phyloP scores from a whole-genome alignment of 2,797 vertebrate species.

The Sebastes itinus region DNA sequence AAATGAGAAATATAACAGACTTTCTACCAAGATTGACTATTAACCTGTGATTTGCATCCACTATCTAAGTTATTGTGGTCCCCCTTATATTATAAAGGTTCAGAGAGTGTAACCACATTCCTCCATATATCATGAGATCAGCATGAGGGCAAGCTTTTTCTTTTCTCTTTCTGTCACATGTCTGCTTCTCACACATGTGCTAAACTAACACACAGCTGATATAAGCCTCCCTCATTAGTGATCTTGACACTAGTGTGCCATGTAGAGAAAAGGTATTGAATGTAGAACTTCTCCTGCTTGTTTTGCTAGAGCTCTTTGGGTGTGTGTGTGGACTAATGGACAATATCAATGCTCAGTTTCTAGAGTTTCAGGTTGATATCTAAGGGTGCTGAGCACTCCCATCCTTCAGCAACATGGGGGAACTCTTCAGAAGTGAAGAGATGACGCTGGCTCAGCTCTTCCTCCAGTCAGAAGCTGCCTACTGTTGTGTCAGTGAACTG shows the following conservation, averaged over 20 bases:
- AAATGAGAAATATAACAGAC: neutral
- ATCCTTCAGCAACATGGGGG: constrained; percentile 85
- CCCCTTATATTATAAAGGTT: neutral
- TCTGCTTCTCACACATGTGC: constrained; percentile 22
- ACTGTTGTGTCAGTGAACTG: constrained; percentile 97
- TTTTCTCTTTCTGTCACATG: constrained; percentile 37
- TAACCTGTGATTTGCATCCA: neutral
- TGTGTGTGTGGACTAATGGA: neutral
- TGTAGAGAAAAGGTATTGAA: neutral
- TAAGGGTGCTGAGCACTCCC: constrained; percentile 25
- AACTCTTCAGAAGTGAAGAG: constrained; percentile 95
- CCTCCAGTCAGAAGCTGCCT: constrained; percentile 94
- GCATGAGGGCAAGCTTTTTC: constrained; percentile 12
- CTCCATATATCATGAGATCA: constrained; percentile 55
- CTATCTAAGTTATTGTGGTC: accelerated
- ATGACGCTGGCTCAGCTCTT: constrained; percentile 97
- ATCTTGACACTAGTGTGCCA: neutral
- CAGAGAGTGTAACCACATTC: constrained; percentile 28
- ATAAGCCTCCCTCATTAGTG: constrained; percentile 11
- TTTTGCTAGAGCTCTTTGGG: neutral
- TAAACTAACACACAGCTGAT: constrained; percentile 48
- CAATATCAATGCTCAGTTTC: neutral
- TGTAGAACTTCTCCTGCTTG: neutral
- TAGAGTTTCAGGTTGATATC: constrained; percentile 16
- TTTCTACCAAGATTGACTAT: accelerated